Percentiles rank a stretch among this genome's conserved stretches.
Evolutionary conservation across 2,113 vertebrate genomes (phyloP).

Genomic region (Gracilinanus agilis): DNA sequence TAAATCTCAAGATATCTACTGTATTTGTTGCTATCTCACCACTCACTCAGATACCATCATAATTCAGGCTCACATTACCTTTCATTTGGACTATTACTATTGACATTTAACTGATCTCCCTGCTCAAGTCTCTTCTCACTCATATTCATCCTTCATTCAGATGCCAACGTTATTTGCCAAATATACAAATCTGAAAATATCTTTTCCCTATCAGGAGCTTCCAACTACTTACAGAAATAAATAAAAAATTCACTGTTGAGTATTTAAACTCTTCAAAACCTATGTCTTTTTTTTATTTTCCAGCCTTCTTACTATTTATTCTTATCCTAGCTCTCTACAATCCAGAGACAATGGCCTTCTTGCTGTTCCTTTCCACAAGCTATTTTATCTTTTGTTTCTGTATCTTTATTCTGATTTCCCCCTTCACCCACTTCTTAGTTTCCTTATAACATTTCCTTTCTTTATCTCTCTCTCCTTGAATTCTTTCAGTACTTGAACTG

Average conservation of each 20-base stretch:
- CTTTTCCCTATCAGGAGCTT: neutral
- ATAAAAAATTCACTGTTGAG: neutral
- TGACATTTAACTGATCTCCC: neutral
- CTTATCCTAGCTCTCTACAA: neutral
- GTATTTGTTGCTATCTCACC: neutral
- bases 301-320: neutral
- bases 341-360: neutral
- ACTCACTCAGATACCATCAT: neutral
- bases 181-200: neutral
- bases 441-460: no score
- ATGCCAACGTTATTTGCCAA: neutral
- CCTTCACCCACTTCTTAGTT: neutral
- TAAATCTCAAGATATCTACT: neutral
- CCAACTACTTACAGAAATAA: neutral
- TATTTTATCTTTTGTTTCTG: neutral
- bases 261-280: neutral
- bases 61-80: neutral
- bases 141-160: neutral
- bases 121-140: neutral
- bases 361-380: neutral
- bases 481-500: neutral
- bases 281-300: neutral
- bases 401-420: neutral
- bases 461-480: neutral
- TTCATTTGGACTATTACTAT: neutral